Evolutionary conservation across 2,797 vertebrate genomes (phyloP), one percentile per base, ranked within the genome.

Genomic region (Hippoglossus hippoglossus): DNA sequence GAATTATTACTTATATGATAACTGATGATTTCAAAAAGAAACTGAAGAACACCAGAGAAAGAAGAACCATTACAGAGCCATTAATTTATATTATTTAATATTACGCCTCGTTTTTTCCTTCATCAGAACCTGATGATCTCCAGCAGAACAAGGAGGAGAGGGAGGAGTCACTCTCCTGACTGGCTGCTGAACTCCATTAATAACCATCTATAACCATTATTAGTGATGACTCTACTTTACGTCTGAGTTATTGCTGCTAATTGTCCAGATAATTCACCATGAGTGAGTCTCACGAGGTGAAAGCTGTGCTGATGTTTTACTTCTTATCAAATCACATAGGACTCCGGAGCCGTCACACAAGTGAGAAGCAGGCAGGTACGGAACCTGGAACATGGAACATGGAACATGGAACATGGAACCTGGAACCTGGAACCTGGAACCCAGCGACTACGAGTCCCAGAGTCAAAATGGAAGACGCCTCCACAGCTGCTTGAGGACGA

Each of bases 211-310:
- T 68, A 53, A 60, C 31, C 31, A 22, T 31, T 28, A 61, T 22
- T 16, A 49, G 2, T 3, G 19, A 55, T 0, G 6, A 46, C 31
- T 55, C 10, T 1, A 15, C 55, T 44, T 24, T 21, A 5, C 36
- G 24, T 41, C 19, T 24, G 7, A 41, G 13, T 44, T 34, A 49
- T 9, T 46, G 63, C 65, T 21, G 57, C 41, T 73, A 51, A 69
- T 58, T 51, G 19, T 65, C 31, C 39, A 0, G 11, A 65, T 82
- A 59, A 63, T 39, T 76, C 61, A 39, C 24, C 31, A 0, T 57
- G 46, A 34, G 57, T 47, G 59, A 52, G 3, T 10, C 39, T 55
- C 49, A 10, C 59, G 7, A 13, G 56, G 47, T 55, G 5, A 53
- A 58, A 49, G 16, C 52, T 5, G 19, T 16, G 55, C 8, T 24